phyloP scores from a whole-genome alignment of 2,113 vertebrate species.

The Platycercus adscitus region DNA sequence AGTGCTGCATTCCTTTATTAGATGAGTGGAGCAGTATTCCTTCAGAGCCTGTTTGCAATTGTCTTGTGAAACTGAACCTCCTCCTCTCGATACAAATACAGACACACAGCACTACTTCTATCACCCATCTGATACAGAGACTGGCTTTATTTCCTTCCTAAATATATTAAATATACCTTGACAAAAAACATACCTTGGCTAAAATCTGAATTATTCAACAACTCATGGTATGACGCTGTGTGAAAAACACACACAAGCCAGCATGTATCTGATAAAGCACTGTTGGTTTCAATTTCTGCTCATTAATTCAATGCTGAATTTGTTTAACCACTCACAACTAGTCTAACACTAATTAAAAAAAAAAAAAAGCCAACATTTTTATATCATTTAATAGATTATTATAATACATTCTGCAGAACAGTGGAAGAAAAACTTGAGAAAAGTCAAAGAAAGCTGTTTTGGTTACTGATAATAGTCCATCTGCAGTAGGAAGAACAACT shows the following conservation, averaged over 20 bases:
- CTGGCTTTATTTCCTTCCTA: background rate
- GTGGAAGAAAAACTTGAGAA: background rate
- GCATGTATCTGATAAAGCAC: background rate
- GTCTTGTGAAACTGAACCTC: background rate
- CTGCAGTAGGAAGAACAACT: background rate
- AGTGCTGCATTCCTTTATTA: background rate
- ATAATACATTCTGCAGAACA: background rate
- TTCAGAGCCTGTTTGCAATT: background rate
- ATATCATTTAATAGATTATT: background rate
- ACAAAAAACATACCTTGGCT: background rate
- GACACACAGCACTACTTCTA: background rate
- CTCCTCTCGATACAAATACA: background rate
- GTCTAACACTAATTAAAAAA: background rate
- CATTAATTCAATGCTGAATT: background rate
- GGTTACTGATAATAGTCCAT: background rate
- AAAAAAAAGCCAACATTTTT: background rate
- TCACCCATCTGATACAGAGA: background rate
- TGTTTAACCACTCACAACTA: background rate
- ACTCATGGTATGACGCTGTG: accelerated
- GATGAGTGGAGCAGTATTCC: background rate
- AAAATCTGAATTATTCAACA: background rate
- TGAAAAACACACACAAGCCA: accelerated
- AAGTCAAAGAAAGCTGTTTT: background rate
- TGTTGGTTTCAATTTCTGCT: background rate
- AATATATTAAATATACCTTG: background rate